Evolutionary conservation across 2,888 invertebrate species (phyloP).

Genomic region (Drosophila cracens): DNA sequence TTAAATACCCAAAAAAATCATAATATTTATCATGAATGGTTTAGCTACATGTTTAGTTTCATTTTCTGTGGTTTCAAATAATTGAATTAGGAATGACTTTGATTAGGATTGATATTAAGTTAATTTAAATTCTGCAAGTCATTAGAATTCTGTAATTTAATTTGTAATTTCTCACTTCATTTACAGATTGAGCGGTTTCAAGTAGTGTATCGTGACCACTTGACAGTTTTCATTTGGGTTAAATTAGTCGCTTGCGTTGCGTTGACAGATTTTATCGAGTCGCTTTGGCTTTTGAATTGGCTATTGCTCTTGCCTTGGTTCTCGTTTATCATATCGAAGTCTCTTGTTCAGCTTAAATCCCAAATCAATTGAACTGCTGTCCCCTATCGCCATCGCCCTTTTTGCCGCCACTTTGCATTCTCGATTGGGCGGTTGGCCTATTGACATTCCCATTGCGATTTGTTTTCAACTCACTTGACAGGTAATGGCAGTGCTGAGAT

Average conservation of each 20-base stretch:
- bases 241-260: slow-evolving; percentile 42
- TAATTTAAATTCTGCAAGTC: neutral
- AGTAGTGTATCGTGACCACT: slow-evolving; percentile 19
- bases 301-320: neutral
- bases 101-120: neutral
- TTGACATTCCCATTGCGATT: slow-evolving; percentile 77
- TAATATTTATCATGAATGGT: neutral
- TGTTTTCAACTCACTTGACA: slow-evolving; percentile 78
- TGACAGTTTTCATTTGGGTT: slow-evolving; percentile 36
- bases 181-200: neutral
- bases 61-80: neutral
- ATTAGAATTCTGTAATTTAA: neutral
- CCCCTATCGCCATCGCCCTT: slow-evolving; percentile 64
- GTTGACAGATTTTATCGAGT: slow-evolving; percentile 53
- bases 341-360: slow-evolving; percentile 42
- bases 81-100: neutral
- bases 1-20: neutral
- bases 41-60: neutral
- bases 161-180: neutral
- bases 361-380: slow-evolving; percentile 62
- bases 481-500: slow-evolving; percentile 64
- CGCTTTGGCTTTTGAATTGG: slow-evolving; percentile 6
- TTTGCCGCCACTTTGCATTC: slow-evolving; percentile 76
- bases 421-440: slow-evolving; percentile 72
- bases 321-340: slow-evolving; percentile 36